Percentiles rank a stretch among this genome's conserved stretches.
Conservation (phyloP, 2,113 vertebrate species). For the Perca fluviatilis region DNA sequence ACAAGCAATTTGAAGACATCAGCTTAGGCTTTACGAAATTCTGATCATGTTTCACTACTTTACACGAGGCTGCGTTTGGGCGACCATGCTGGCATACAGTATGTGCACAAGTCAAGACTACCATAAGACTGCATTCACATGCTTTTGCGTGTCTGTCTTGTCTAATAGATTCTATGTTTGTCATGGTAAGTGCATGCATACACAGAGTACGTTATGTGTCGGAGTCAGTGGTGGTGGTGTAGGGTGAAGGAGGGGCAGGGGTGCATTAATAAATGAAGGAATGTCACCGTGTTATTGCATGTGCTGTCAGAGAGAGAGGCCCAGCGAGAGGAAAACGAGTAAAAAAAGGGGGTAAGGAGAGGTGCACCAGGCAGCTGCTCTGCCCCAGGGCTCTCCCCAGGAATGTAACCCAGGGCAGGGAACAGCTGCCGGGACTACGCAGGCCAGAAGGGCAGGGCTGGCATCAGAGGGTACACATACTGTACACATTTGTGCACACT, state of each 20-base stretch:
- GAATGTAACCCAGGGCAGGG: conserved; percentile 75
- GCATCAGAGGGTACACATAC: conserved; percentile 61
- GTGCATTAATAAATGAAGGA: conserved; percentile 79
- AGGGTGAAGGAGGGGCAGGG: conserved; percentile 15
- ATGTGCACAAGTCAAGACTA: not conserved
- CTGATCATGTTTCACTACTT: not conserved
- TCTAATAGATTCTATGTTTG: conserved; percentile 5
- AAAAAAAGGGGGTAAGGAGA: conserved; percentile 42
- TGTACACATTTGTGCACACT: conserved; percentile 27
- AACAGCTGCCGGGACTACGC: conserved; percentile 76
- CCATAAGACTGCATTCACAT: not conserved
- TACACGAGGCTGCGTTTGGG: not conserved
- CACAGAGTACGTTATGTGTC: not conserved
- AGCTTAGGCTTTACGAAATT: not conserved
- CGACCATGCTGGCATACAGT: not conserved
- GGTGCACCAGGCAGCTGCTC: conserved; percentile 78
- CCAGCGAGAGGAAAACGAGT: conserved; percentile 55
- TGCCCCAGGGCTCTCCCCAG: conserved; percentile 81
- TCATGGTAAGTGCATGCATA: conserved; percentile 9
- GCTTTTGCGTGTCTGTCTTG: not conserved
- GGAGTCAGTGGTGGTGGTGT: not conserved
- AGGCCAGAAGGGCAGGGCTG: conserved; percentile 69
- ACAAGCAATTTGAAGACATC: not conserved
- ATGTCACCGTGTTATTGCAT: conserved; percentile 78
- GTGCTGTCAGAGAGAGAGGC: conserved; percentile 69